phyloP scores from a whole-genome alignment of 1,140 invertebrate genomes.

The Grapholita molesta region DNA sequence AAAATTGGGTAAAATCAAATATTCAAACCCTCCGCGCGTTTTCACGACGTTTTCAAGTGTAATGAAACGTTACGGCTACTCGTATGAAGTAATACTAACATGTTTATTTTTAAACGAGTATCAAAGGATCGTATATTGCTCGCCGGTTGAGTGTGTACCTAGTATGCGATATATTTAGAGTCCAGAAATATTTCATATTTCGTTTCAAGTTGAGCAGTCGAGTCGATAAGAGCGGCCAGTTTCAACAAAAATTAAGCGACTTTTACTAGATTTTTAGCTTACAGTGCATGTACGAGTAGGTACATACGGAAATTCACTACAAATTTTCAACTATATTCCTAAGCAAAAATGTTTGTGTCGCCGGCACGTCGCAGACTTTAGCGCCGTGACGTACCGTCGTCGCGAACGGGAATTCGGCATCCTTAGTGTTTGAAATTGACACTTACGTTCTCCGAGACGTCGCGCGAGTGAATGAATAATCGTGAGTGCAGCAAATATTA shows the following conservation, averaged over 20 bases:
- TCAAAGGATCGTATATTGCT: background rate
- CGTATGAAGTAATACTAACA: background rate
- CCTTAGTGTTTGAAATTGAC: too few relatives aligned
- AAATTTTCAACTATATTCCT: too few relatives aligned
- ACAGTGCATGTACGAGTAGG: too few relatives aligned
- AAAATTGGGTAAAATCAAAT: conserved; percentile 42
- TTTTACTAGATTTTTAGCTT: background rate
- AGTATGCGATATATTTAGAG: background rate
- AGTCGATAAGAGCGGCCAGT: background rate
- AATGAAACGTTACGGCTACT: conserved; percentile 5
- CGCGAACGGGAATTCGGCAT: too few relatives aligned
- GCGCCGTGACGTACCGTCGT: too few relatives aligned
- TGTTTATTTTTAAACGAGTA: background rate
- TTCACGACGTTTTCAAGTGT: conserved; percentile 7
- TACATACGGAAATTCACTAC: too few relatives aligned
- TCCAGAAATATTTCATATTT: background rate
- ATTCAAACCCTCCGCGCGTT: conserved; percentile 29
- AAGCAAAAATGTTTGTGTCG: too few relatives aligned
- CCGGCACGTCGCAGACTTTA: too few relatives aligned
- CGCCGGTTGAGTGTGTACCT: background rate
- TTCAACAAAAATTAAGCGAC: background rate
- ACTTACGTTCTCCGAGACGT: too few relatives aligned
- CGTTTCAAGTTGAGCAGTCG: background rate
- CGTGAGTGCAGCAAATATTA: too few relatives aligned
- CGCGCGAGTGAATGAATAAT: too few relatives aligned